Percentiles rank a stretch among this genome's conserved stretches.
Conservation (phyloP, 2,797 vertebrate genomes). For the Danio tinwini region DNA sequence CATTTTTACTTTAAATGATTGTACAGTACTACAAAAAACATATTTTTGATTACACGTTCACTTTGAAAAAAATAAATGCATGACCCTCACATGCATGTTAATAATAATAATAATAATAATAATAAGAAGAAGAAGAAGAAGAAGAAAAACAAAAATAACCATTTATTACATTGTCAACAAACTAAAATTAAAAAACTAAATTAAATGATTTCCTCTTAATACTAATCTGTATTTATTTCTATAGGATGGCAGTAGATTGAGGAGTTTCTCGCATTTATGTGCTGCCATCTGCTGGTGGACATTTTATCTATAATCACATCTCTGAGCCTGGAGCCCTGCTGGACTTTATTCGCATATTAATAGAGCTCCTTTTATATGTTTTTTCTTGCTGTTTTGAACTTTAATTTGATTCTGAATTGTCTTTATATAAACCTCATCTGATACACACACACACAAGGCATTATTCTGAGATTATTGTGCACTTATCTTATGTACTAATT, state of each 20-base stretch:
- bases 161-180: too few relatives aligned
- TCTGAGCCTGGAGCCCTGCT: not conserved
- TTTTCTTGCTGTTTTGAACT: conserved; percentile 9
- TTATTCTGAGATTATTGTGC: not conserved
- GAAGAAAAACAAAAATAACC: too few relatives aligned
- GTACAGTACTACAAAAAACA: too few relatives aligned
- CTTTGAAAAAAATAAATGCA: too few relatives aligned
- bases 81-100: too few relatives aligned
- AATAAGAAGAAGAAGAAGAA: too few relatives aligned
- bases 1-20: too few relatives aligned
- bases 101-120: too few relatives aligned
- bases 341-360: conserved; percentile 15
- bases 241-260: not conserved
- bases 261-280: conserved; percentile 46
- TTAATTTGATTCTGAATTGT: conserved; percentile 10
- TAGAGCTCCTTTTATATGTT: conserved; percentile 2
- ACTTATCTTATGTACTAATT: not conserved
- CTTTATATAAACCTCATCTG: not conserved
- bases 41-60: too few relatives aligned
- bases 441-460: not conserved
- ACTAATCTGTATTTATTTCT: too few relatives aligned
- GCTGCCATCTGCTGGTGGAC: conserved; percentile 67
- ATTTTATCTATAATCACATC: conserved; percentile 49
- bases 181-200: too few relatives aligned
- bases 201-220: too few relatives aligned